Evolutionary conservation across 2,888 invertebrate genomes (phyloP), one percentile per base, ranked within the genome.

Genomic region (Eudasyphora cyanicolor): DNA sequence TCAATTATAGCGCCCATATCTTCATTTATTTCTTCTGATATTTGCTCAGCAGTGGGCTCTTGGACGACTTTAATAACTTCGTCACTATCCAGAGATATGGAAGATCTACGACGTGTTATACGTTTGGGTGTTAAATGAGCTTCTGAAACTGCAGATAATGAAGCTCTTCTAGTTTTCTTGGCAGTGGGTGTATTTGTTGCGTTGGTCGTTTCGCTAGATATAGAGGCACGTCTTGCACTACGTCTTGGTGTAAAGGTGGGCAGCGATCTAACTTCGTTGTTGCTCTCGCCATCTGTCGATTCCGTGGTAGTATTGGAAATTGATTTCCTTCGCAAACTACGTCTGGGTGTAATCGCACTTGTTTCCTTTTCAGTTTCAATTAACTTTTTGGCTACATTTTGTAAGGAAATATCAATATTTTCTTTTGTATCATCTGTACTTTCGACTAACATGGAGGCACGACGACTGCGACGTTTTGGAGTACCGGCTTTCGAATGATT

Each of bases 291-390:
- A 8, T 12, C 19, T 1, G 42, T 24, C 8, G 27, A 38, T 57
- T 14, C 67, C 29, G 62, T 60, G 24, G 38, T 14, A 4, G 19
- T 17, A 35, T 35, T 57, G 35, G 86, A 82, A 57, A 82, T 57
- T 1, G 87, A 87, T 17, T 86, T 85, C 14, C 87, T 77, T 29
- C 87, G 85, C 2, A 82, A 60, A 49, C 85, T 85, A 21, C 84
- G 84, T 27, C 83, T 80, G 17, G 86, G 85, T 14, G 85, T 85
- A 19, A 82, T 71, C 8, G 19, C 49, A n/a, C n/a, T n/a, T 14
- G 51, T 38, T 45, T 64, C 45, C 27, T 45, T 45, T 62, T 60
- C 14, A 14, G 0, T 51, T 32, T 32, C 29, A 1, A 24, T 24
- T 1, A 67, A 12, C 14, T 21, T 24, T 42, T 67, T 21, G 3